A percentile compares a stretch with the other conserved stretches of the same genome.
These are phyloP conservation scores for Bombycilla garrulus DNA, from an alignment of 2,113 vertebrate species.

Conservation along the genomic window DNA sequence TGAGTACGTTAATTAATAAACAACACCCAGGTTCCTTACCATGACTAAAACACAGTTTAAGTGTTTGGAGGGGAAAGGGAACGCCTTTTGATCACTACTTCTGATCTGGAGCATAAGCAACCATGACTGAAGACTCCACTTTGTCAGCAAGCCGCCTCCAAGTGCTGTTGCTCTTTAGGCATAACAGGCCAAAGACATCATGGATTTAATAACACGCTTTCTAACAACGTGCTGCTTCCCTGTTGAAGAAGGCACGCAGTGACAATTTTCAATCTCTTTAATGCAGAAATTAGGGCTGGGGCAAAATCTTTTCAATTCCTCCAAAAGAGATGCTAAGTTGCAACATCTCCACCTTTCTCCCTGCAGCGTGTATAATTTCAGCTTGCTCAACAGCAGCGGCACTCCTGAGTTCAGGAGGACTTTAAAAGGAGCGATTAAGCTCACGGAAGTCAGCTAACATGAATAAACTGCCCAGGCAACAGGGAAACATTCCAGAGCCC, in stretches of 20 bases:
- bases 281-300: not conserved
- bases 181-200: not conserved
- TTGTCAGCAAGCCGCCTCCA: constrained; percentile 4
- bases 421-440: constrained; percentile 60
- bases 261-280: constrained; percentile 15
- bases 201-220: not conserved
- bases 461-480: constrained; percentile 54
- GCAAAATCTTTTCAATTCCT: not conserved
- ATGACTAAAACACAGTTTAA: not conserved
- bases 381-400: constrained; percentile 34
- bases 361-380: constrained; percentile 39
- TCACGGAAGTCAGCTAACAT: constrained; percentile 22
- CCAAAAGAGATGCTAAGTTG: not conserved
- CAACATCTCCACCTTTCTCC: constrained; percentile 11
- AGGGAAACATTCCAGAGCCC: constrained; percentile 44
- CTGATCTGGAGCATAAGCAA: not conserved
- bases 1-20: not conserved
- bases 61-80: not conserved
- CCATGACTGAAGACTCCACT: not conserved
- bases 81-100: not conserved
- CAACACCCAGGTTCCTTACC: not conserved
- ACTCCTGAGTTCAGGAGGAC: constrained; percentile 36
- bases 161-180: not conserved
- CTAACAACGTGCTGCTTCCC: not conserved
- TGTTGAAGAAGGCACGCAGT: not conserved